Evolutionary conservation across 2,888 invertebrate genomes (phyloP).

Genomic region (Aleiodes testaceus): DNA sequence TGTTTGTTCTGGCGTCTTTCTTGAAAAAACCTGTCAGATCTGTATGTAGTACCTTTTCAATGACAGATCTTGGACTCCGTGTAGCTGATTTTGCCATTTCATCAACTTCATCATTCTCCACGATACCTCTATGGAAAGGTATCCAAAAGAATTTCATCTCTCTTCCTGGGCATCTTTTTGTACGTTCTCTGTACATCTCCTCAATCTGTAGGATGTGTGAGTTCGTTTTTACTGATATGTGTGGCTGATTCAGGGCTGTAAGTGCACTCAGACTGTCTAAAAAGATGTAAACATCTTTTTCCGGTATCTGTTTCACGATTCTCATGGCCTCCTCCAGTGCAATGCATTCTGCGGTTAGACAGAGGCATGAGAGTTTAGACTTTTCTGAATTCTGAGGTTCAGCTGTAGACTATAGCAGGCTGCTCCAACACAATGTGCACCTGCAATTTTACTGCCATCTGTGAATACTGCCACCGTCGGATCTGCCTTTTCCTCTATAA

Average conservation of each 20-base stretch:
- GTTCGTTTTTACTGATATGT: too few relatives aligned
- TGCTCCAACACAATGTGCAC: conserved; percentile 32
- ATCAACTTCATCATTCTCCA: conserved; percentile 14
- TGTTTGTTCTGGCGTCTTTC: not conserved
- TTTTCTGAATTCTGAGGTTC: conserved; percentile 14
- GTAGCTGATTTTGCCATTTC: conserved; percentile 12
- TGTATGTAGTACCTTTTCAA: not conserved
- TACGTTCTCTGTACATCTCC: too few relatives aligned
- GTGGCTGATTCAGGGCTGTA: not conserved
- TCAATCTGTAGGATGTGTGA: too few relatives aligned
- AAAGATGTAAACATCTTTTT: conserved; percentile 3
- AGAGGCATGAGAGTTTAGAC: conserved; percentile 26
- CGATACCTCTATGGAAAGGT: not conserved
- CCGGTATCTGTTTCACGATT: not conserved
- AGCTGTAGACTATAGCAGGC: conserved; percentile 34
- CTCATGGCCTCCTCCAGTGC: conserved; percentile 20
- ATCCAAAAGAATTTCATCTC: conserved; percentile 1
- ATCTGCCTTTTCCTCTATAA: not conserved
- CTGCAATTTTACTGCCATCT: conserved; percentile 36
- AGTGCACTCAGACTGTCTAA: conserved; percentile 21
- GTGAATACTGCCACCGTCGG: conserved; percentile 17
- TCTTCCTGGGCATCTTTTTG: too few relatives aligned
- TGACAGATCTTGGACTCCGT: not conserved
- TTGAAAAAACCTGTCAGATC: not conserved
- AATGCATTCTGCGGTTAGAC: conserved; percentile 37